Conservation (phyloP, 2,888 invertebrate species). For the Stenodema calcarata region DNA sequence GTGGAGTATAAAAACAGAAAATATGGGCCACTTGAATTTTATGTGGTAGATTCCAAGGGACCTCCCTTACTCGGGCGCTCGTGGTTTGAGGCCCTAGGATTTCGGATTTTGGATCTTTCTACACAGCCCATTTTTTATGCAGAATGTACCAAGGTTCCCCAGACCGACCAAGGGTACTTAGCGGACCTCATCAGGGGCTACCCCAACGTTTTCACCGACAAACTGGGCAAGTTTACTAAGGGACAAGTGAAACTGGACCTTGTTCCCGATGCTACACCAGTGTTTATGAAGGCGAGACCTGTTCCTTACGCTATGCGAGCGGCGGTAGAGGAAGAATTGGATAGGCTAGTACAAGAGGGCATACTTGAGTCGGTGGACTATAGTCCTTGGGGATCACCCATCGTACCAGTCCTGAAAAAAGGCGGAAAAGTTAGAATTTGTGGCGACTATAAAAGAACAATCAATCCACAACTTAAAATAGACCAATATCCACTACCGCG, state of each 20-base stretch:
- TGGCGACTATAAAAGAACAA: too few relatives aligned
- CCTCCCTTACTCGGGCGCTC: not conserved
- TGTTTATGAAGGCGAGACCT: slow-evolving; percentile 20
- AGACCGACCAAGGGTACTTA: not conserved
- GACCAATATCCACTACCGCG: too few relatives aligned
- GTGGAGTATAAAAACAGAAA: too few relatives aligned
- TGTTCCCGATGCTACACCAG: slow-evolving; percentile 12
- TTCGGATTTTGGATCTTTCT: not conserved
- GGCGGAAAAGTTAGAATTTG: too few relatives aligned
- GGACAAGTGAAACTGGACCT: slow-evolving; percentile 17
- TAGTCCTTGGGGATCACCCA: slow-evolving; percentile 27
- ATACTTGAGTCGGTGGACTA: slow-evolving; percentile 21
- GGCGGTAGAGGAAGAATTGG: slow-evolving; percentile 21
- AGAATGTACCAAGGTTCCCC: not conserved
- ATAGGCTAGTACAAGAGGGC: not conserved
- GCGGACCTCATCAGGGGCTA: not conserved
- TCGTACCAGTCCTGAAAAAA: too few relatives aligned
- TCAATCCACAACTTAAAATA: too few relatives aligned
- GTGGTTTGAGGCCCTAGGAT: not conserved
- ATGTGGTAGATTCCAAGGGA: too few relatives aligned
- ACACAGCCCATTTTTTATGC: too few relatives aligned
- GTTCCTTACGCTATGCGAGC: slow-evolving; percentile 20
- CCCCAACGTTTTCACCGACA: slow-evolving; percentile 9
- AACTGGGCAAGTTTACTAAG: too few relatives aligned
- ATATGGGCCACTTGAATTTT: not conserved